phyloP scores from a whole-genome alignment of 2,113 vertebrate genomes.

The Rhagologus leucostigma region DNA sequence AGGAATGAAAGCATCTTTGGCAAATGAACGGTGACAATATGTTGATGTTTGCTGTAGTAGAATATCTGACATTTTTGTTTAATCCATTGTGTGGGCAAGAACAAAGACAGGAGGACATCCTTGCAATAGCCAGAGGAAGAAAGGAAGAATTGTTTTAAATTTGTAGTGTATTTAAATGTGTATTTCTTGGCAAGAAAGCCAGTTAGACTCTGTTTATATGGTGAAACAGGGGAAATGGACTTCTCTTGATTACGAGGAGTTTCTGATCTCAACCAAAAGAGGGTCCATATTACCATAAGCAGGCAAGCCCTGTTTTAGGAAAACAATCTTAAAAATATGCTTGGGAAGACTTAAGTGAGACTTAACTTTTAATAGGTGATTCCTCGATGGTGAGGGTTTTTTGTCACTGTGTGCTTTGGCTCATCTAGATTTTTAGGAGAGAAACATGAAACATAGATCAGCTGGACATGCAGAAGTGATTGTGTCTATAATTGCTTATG shows the following conservation, averaged over 20 bases:
- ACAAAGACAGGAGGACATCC: neutral
- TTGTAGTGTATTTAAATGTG: neutral
- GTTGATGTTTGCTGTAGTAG: neutral
- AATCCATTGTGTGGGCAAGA: neutral
- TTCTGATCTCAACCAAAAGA: neutral
- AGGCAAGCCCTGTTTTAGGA: neutral
- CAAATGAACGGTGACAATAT: neutral
- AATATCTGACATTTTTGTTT: neutral
- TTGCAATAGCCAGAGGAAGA: neutral
- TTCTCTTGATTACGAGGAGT: neutral
- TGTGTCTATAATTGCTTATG: neutral
- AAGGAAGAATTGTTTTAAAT: neutral
- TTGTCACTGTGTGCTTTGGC: neutral
- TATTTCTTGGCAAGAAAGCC: neutral
- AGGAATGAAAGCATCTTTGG: neutral
- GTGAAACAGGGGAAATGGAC: neutral
- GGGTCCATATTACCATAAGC: neutral
- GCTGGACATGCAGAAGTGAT: neutral
- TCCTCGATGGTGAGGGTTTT: neutral
- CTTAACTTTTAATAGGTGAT: neutral
- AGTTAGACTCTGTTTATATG: neutral
- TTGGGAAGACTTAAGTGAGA: neutral
- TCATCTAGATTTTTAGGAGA: neutral
- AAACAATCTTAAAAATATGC: neutral
- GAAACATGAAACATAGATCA: neutral